Base-by-base conservation (phyloP, 2,888 invertebrate genomes). In the Cylloceria caligata region DNA sequence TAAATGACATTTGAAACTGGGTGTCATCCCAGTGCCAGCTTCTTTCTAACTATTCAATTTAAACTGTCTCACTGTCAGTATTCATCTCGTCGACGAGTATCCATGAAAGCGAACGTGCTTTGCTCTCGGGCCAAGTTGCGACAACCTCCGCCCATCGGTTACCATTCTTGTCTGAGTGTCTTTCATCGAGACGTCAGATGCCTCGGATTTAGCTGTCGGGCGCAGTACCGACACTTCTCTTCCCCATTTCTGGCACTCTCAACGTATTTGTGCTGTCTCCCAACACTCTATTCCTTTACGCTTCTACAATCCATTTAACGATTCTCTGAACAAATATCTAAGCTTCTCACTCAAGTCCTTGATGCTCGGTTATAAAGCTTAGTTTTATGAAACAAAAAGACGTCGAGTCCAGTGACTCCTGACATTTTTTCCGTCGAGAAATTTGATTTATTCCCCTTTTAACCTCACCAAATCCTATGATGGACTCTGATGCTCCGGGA, bases 61-160 rank as follows among this genome's bases (percentile, higher is more conserved):
- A n/a, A n/a, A 16, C 7, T 27, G 57, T 30, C 57, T 30, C 16
- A 16, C 30, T n/a, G 52, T 30, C n/a, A 39, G 49, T 7, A 30
- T 65, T 45, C 9, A 27, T 57, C 34, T 16, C 30, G 3, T 34
- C 0, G 34, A 57, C 30, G 34, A 57, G 6, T 30, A 30, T 34
- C 16, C 2, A 7, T 52, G 57, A 55, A n/a, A 57, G 27, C 52
- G 16, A 57, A 19, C 42, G 55, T 57, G 55, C 55, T 55, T 55
- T 69, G 21, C 52, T 55, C 24, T 27, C 27, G 55, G 57, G 69
- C 52, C 27, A 71, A 71, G 57, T 52, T 52, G 34, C 52, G 39
- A 39, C 68, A 52, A 52, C 52, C 19, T 16, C n/a, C 19, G 47
- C 6, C 69, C 45, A 27, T 71, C 24, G 30, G 55, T 42, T 71